Conservation (phyloP, 2,888 invertebrate genomes). For the Drosophila niveifrons region DNA sequence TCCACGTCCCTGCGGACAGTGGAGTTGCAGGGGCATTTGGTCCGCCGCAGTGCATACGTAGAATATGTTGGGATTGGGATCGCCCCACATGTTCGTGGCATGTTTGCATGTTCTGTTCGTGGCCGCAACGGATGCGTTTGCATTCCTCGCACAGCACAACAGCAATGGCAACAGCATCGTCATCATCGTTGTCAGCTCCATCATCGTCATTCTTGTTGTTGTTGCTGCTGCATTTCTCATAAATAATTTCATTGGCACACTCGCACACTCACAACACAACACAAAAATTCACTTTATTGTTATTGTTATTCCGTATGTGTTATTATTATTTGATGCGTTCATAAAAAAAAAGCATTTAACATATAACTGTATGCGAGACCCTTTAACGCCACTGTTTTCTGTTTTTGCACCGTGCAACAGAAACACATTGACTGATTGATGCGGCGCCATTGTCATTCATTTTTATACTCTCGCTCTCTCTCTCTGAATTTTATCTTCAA, state of each 20-base stretch:
- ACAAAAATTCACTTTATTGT: slow-evolving; percentile 38
- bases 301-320: slow-evolving; percentile 26
- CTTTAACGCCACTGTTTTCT: slow-evolving; percentile 26
- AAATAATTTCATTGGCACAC: slow-evolving; percentile 74
- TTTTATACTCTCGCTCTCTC: slow-evolving; percentile 70
- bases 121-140: slow-evolving; percentile 46
- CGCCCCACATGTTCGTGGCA: slow-evolving; percentile 79
- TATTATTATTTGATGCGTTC: slow-evolving; percentile 45
- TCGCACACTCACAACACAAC: slow-evolving; percentile 43
- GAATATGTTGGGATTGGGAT: slow-evolving; percentile 79
- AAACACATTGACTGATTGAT: slow-evolving; percentile 73
- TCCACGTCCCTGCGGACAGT: slow-evolving; percentile 76
- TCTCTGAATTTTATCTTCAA: slow-evolving; percentile 40
- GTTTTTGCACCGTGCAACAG: slow-evolving; percentile 29
- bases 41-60: slow-evolving; percentile 75
- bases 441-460: slow-evolving; percentile 58
- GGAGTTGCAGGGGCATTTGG: slow-evolving; percentile 63
- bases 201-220: slow-evolving; percentile 15
- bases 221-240: slow-evolving; percentile 68
- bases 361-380: background rate
- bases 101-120: slow-evolving; percentile 73
- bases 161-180: slow-evolving; percentile 30
- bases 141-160: slow-evolving; percentile 30
- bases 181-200: slow-evolving; percentile 20
- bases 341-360: slow-evolving; percentile 37